Conservation (phyloP, 35 echinoderm and acorn worm genomes). For the Ptychodera flava region DNA sequence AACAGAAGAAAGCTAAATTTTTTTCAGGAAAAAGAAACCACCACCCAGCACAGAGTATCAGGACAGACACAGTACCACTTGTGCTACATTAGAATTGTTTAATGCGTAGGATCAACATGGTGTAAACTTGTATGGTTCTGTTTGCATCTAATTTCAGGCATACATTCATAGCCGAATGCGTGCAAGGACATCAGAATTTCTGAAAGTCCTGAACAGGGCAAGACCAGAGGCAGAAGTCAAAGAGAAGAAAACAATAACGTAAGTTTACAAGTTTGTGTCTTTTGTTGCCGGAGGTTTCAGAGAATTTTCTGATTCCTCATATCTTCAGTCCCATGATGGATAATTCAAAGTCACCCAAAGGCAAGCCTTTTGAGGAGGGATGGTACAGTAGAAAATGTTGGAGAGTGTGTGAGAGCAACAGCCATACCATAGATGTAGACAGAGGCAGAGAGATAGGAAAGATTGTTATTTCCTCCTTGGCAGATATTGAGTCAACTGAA, state of each 20-base stretch:
- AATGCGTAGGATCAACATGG: background rate
- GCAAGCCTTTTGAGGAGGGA: background rate
- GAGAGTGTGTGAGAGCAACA: no score
- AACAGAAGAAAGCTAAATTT: background rate
- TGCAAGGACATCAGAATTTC: conserved; percentile 76
- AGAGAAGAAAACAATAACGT: conserved; percentile 84
- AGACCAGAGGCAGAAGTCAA: conserved; percentile 65
- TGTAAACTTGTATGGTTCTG: background rate
- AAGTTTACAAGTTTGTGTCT: no score
- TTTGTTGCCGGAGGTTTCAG: background rate
- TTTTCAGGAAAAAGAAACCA: no score
- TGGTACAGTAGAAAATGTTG: no score
- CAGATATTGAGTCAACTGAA: no score
- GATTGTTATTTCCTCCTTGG: no score
- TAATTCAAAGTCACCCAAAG: background rate
- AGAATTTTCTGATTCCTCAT: background rate
- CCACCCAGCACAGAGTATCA: background rate
- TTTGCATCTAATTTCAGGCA: conserved; percentile 41
- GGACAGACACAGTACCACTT: background rate
- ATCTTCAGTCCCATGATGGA: background rate
- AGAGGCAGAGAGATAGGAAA: no score
- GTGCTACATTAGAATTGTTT: background rate
- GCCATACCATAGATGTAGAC: no score
- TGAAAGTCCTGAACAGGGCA: conserved; percentile 95
- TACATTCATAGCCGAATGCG: conserved; percentile 97